Base-by-base conservation (phyloP, 2,888 invertebrate genomes). In the Flexamia atlantica region DNA sequence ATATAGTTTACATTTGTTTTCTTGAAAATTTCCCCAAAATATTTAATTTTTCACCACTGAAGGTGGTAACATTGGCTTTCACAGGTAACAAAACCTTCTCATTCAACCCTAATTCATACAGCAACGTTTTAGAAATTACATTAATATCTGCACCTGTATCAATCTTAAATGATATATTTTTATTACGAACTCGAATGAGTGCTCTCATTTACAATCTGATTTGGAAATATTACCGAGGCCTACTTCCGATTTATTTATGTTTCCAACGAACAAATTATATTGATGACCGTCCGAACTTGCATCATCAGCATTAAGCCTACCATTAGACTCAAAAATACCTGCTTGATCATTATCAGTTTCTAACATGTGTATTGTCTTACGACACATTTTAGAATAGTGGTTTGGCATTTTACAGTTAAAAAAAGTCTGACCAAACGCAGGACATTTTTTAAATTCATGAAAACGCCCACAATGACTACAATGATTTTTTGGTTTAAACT, bases 371-470 rank as follows among this genome's bases (percentile, higher is more conserved):
- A 57, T 68, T 68, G 7, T 68, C 4, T 9, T 5, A 32, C 70
- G 40, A n/a, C 70, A n/a, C n/a, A 70, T 70, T 36, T 70, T 70
- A 40, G 70, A 70, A 40, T 40, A 70, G 28, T 70, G 36, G 40
- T 70, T 70, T 14, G 70, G 12, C 30, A 10, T 70, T n/a, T 70
- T 70, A 23, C 70, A 70, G 7, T 36, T 70, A 70, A 70, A 70
- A 70, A 60, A 70, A n/a, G 40, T 40, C 20, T 36, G 20, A 36
- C 70, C 70, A 20, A n/a, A 20, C 7, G 70, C 70, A n/a, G 40
- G 40, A 17, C 40, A 70, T 70, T 40, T 70, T 70, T 70, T 70
- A 36, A 40, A 70, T 70, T 70, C 70, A 70, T 70, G 70, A 36
- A 40, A 36, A 14, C 14, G 1, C 3, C 40, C 70, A 70, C 70